Base-by-base conservation (phyloP, 1,140 invertebrate genomes). In the Pemphigus obesinymphae region DNA sequence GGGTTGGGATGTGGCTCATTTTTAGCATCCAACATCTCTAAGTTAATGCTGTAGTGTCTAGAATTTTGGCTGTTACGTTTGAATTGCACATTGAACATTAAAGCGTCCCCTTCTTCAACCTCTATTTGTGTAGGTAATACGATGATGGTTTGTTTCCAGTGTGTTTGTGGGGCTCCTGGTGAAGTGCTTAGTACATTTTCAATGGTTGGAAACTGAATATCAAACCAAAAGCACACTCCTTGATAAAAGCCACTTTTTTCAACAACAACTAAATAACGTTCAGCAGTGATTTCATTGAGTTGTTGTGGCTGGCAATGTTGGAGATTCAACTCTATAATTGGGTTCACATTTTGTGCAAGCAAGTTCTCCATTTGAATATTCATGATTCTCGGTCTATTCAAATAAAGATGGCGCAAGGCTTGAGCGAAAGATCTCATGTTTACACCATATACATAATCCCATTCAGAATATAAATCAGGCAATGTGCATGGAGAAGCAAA, bases 91-190 rank as follows among this genome's bases (percentile, higher is more conserved):
- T 92, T 88, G 87, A 91, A 93, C 26, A 92, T 91, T 23, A 94
- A 88, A 8, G 93, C 91, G 83, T 94, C 91, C 4, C 85, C 86
- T 80, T 85, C 84, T 84, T 89, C 87, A 17, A 89, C 84, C 5
- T 76, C 37, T 1, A 85, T 82, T 81, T 86, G 83, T 45, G 83
- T 80, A 13, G 87, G 87, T 7, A 89, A 83, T 5, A 88, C 84
- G 85, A 96, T 92, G 10, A 97, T 91, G 3, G 96, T 98, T 88
- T 99, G 97, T 86, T 98, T 97, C 97, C 97, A 99, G 88, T 99
- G 97, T 23, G 98, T 99, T 83, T 90, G 89, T 85, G 90, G 91
- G 85, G 88, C 88, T 84, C 87, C 89, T 83, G 93, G 96, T 81
- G 92, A 93, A 84, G 95, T 96, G 68, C 91, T 92, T 83, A 96